These are phyloP conservation scores for Lepeophtheirus salmonis DNA, from an alignment of 1,140 invertebrate genomes.

Conservation along the genomic window DNA sequence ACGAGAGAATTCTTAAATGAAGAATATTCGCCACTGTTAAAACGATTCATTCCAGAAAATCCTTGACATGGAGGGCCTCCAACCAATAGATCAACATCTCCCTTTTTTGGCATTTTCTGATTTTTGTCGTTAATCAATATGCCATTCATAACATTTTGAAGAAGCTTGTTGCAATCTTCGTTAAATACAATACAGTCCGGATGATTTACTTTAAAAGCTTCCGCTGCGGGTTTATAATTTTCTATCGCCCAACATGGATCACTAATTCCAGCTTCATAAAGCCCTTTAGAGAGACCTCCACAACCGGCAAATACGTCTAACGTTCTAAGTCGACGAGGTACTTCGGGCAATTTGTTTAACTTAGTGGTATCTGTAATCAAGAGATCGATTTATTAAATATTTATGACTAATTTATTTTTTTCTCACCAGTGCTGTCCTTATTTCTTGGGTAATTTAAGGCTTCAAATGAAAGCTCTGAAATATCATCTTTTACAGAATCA, in stretches of 20 bases:
- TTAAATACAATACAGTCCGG: conserved; percentile 49
- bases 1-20: conserved; percentile 71
- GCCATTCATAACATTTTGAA: conserved; percentile 41
- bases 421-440: no score
- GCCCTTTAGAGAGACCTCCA: conserved; percentile 30
- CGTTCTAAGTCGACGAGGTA: neutral
- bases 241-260: conserved; percentile 58
- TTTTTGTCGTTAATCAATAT: conserved; percentile 33
- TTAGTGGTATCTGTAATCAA: no score
- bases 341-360: no score
- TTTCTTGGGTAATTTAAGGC: no score
- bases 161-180: conserved; percentile 56
- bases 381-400: no score
- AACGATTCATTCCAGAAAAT: conserved; percentile 73
- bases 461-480: no score
- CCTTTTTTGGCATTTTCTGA: conserved; percentile 47
- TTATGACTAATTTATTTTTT: no score
- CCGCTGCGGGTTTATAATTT: conserved; percentile 50
- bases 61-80: conserved; percentile 82
- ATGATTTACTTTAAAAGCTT: conserved; percentile 60
- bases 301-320: conserved; percentile 12
- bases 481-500: no score
- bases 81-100: conserved; percentile 62
- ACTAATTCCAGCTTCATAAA: conserved; percentile 26
- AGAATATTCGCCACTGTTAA: conserved; percentile 67